A percentile compares a stretch with the other conserved stretches of the same genome.
phyloP scores from a whole-genome alignment of 2,888 invertebrate genomes.

The Hypsopygia costalis region DNA sequence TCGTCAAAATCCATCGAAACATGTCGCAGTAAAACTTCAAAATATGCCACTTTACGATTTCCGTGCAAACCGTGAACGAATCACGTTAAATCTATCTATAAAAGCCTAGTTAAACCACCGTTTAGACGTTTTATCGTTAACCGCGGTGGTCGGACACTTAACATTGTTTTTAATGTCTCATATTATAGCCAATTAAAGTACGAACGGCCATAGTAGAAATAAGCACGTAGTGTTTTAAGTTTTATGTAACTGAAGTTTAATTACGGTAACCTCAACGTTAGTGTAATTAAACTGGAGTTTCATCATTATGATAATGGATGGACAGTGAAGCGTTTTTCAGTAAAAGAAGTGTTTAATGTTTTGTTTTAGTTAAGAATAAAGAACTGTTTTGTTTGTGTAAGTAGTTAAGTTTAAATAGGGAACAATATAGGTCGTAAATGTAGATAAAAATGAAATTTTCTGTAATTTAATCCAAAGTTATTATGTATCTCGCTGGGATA shows the following conservation, averaged over 20 bases:
- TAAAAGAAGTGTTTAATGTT: not conserved
- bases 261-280: not conserved
- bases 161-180: conserved; percentile 77
- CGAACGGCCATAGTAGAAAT: not conserved
- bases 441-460: too few relatives aligned
- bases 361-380: not conserved
- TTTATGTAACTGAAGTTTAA: conserved; percentile 1
- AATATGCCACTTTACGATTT: not conserved
- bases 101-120: conserved; percentile 52
- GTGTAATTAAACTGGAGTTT: not conserved
- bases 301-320: not conserved
- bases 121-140: conserved; percentile 58
- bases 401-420: too few relatives aligned
- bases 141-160: conserved; percentile 60
- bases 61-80: not conserved
- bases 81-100: conserved; percentile 43
- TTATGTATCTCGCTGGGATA: too few relatives aligned
- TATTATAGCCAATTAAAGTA: conserved; percentile 70
- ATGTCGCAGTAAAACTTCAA: not conserved
- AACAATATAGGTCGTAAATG: too few relatives aligned
- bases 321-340: not conserved
- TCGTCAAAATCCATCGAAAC: not conserved
- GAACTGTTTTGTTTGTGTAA: too few relatives aligned
- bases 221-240: not conserved
- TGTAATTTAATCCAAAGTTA: too few relatives aligned